A percentile compares a stretch with the other conserved stretches of the same genome.
Evolutionary conservation across 2,888 invertebrate genomes (phyloP).

Genomic region (Polyploca ridens): DNA sequence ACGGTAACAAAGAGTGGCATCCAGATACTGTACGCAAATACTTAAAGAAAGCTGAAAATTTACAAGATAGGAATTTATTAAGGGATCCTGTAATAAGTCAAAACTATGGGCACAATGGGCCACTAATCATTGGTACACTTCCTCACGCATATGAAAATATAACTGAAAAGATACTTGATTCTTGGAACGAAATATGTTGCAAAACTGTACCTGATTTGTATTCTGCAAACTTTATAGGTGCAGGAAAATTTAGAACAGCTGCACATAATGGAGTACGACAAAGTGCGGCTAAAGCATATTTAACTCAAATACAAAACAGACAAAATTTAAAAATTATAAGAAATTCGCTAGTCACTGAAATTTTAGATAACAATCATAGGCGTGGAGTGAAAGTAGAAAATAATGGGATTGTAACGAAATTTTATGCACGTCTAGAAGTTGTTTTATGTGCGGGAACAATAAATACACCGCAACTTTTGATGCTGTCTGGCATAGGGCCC

Average conservation of each 20-base stretch:
- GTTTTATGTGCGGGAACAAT: conserved; percentile 30
- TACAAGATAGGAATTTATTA: conserved; percentile 15
- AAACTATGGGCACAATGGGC: conserved; percentile 20
- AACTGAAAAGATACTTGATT: not conserved
- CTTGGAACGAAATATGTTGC: conserved; percentile 9
- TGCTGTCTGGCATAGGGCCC: conserved; percentile 36
- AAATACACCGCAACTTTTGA: conserved; percentile 28
- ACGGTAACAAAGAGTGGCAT: conserved; percentile 19
- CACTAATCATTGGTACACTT: conserved; percentile 17
- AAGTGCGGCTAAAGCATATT: conserved; percentile 22
- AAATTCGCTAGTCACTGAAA: conserved; percentile 23
- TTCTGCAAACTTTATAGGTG: conserved; percentile 12
- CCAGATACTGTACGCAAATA: conserved; percentile 13
- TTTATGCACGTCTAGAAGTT: conserved; percentile 28
- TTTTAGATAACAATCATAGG: conserved; percentile 17
- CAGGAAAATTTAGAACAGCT: conserved; percentile 11
- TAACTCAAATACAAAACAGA: conserved; percentile 21
- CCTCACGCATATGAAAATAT: conserved; percentile 11
- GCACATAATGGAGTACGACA: not conserved
- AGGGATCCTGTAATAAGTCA: conserved; percentile 1
- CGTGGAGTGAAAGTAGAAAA: not conserved
- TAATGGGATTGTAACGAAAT: conserved; percentile 10
- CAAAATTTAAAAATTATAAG: conserved; percentile 28
- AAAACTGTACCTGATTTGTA: conserved; percentile 9
- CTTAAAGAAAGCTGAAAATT: conserved; percentile 19